Evolutionary conservation across 2,888 invertebrate genomes (phyloP).

Genomic region (Cyaniris semiargus): DNA sequence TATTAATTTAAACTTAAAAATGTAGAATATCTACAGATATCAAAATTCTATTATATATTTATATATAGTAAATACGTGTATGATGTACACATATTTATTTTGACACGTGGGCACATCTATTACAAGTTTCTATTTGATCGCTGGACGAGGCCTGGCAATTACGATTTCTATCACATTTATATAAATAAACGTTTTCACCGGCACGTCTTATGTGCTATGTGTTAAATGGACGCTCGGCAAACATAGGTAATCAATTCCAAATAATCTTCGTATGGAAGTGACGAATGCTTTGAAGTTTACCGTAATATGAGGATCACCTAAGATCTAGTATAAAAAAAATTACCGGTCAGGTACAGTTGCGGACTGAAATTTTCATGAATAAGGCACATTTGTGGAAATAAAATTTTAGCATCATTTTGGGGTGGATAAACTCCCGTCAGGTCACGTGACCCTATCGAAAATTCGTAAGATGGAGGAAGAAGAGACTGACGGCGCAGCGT

Average conservation of each 20-base stretch:
- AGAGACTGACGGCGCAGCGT: no score
- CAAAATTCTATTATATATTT: no score
- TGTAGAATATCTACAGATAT: no score
- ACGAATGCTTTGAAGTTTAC: background rate
- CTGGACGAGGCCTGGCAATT: constrained; percentile 68
- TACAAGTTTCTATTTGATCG: constrained; percentile 80
- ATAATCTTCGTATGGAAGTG: background rate
- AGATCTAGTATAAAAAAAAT: background rate
- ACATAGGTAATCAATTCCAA: constrained; percentile 6
- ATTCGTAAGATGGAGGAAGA: no score
- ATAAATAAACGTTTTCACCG: constrained; percentile 46
- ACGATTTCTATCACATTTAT: constrained; percentile 76
- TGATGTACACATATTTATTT: constrained; percentile 61
- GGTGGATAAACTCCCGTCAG: no score
- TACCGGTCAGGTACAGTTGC: no score
- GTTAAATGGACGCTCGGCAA: background rate
- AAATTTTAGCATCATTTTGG: no score
- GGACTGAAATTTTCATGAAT: no score
- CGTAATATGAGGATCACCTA: background rate
- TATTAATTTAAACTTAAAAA: no score
- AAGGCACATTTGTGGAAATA: no score
- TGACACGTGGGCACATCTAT: constrained; percentile 73
- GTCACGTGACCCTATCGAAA: no score
- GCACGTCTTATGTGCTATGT: background rate
- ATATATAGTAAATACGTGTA: no score